Evolutionary conservation across 1,140 invertebrate genomes (phyloP).

Genomic region (Leucophenga varia): DNA sequence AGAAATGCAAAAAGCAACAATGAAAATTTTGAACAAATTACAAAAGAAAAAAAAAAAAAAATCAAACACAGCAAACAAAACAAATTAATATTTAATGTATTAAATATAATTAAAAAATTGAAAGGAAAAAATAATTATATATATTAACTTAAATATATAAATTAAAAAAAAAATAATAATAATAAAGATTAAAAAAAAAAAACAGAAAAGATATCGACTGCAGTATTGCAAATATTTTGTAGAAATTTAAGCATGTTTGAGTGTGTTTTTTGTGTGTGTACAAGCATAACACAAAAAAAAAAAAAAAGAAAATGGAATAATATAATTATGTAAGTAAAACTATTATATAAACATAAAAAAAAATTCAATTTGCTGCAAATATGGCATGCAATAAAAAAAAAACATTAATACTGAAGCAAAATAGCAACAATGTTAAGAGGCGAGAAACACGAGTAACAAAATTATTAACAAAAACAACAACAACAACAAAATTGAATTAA

Average conservation of each 20-base stretch:
- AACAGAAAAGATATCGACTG: slow-evolving; percentile 53
- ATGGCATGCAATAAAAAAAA: too few relatives aligned
- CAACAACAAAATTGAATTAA: too few relatives aligned
- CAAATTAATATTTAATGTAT: not conserved
- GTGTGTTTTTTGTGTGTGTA: slow-evolving; percentile 41
- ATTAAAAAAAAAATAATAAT: slow-evolving; percentile 49
- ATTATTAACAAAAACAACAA: slow-evolving; percentile 17
- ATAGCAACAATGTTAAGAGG: slow-evolving; percentile 21
- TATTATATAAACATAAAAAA: too few relatives aligned
- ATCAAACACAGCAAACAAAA: slow-evolving; percentile 1
- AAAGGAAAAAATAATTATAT: slow-evolving; percentile 28
- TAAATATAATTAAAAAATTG: too few relatives aligned
- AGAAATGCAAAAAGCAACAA: slow-evolving; percentile 10
- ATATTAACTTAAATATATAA: slow-evolving; percentile 47
- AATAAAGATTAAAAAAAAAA: slow-evolving; percentile 36
- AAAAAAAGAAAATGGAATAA: slow-evolving; percentile 26
- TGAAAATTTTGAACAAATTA: slow-evolving; percentile 6
- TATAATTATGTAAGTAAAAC: too few relatives aligned
- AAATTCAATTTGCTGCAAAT: too few relatives aligned
- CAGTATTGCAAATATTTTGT: slow-evolving; percentile 57
- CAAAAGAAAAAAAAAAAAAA: slow-evolving; percentile 14
- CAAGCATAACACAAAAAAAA: slow-evolving; percentile 2
- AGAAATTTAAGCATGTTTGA: slow-evolving; percentile 55
- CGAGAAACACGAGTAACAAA: slow-evolving; percentile 23
- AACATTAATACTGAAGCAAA: slow-evolving; percentile 22